These are phyloP conservation scores for Tetropium fuscum DNA, from an alignment of 2,888 invertebrate genomes.

Conservation along the genomic window DNA sequence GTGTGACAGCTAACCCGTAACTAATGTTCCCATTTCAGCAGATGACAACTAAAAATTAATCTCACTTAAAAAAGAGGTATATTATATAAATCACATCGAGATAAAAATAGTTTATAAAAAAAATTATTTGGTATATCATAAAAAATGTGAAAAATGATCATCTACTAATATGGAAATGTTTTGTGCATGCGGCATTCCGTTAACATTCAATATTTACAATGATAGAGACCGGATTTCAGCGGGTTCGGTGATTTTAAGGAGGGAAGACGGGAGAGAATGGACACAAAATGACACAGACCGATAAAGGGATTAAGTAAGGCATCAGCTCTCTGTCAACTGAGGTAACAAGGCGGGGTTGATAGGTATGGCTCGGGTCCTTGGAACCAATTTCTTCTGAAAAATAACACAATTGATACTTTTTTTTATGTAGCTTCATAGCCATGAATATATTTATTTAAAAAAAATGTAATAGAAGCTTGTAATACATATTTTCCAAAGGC, in stretches of 20 bases:
- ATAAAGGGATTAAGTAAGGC: slow-evolving; percentile 41
- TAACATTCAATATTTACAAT: slow-evolving; percentile 32
- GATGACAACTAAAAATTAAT: slow-evolving; percentile 48
- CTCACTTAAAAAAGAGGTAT: slow-evolving; percentile 47
- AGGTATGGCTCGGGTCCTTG: slow-evolving; percentile 81
- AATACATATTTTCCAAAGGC: too few species aligned
- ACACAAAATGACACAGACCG: slow-evolving; percentile 28
- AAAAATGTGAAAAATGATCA: slow-evolving; percentile 43
- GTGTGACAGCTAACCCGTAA: slow-evolving; percentile 45
- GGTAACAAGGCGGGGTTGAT: slow-evolving; percentile 81
- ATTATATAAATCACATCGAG: slow-evolving; percentile 41
- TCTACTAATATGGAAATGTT: slow-evolving; percentile 46
- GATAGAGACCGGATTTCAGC: slow-evolving; percentile 16
- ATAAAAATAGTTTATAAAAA: slow-evolving; percentile 38
- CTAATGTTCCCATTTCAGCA: slow-evolving; percentile 47
- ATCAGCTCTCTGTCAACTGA: slow-evolving; percentile 72
- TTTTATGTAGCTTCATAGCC: too few species aligned
- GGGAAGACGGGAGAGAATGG: slow-evolving; percentile 29
- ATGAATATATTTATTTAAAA: too few species aligned
- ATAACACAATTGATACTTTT: too few species aligned
- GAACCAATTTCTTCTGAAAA: slow-evolving; percentile 83
- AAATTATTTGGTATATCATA: slow-evolving; percentile 41
- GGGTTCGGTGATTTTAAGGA: slow-evolving; percentile 21
- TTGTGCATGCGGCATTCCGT: slow-evolving; percentile 43
- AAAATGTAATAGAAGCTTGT: too few species aligned